Conservation (phyloP, 2,113 vertebrate genomes). For the Tor tambroides region DNA sequence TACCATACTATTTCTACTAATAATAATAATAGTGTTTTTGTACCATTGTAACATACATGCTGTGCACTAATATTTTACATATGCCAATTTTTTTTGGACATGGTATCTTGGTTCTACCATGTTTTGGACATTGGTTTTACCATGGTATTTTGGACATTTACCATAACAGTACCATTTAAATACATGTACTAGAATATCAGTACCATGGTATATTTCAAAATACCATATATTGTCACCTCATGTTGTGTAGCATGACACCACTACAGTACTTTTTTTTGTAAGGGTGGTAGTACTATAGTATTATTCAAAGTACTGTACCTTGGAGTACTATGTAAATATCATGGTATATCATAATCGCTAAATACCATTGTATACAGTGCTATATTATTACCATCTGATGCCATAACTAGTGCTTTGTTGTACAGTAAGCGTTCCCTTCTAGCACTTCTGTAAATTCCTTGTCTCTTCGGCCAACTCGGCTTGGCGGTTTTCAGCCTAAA, state of each 20-base stretch:
- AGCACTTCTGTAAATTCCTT: neutral
- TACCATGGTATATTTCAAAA: neutral
- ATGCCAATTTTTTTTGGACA: no score
- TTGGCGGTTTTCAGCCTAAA: constrained; percentile 38
- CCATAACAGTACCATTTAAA: neutral
- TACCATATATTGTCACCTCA: neutral
- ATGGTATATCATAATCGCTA: neutral
- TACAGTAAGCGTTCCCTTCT: neutral
- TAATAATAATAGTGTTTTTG: no score
- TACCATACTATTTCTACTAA: no score
- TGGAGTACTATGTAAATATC: neutral
- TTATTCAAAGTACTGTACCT: neutral
- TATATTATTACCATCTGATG: neutral
- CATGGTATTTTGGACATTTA: no score
- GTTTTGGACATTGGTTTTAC: no score
- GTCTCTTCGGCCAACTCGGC: neutral
- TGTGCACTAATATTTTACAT: no score
- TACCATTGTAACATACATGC: no score
- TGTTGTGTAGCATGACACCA: neutral
- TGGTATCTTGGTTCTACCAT: no score
- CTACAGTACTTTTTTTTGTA: neutral
- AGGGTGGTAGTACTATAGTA: neutral
- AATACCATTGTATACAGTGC: neutral
- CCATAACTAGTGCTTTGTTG: neutral
- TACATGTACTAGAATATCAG: neutral